Base-by-base conservation (phyloP, 2,888 invertebrate genomes). In the Eurytoma californica region DNA sequence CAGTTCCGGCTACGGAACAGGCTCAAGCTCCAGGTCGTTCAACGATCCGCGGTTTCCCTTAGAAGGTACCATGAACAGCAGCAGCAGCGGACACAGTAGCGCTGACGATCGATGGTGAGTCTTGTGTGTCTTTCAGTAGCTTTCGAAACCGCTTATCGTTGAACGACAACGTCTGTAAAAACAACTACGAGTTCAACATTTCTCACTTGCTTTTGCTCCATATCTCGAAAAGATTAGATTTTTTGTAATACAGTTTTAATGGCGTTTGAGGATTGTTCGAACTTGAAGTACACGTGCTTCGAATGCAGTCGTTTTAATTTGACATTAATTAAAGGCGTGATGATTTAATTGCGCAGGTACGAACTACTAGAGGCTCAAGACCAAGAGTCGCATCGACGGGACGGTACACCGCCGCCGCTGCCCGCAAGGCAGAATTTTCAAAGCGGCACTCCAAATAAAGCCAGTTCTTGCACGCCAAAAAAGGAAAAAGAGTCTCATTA, bases 1-100 rank as follows among this genome's bases (percentile, higher is more conserved):
- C 88, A 95, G 95, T 91, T 95, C 95, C 55, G 96, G 96, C 3
- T 96, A 96, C 88, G 96, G 96, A 78, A 96, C 96, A 9, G 96
- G 95, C 89, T 90, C 90, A 39, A 90, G 90, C 84, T 90, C 90
- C 73, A 87, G 89, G 82, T 90, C 90, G 83, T 90, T 90, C 85
- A 90, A 89, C 85, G 89, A 90, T 86, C 90, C 90, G 53, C 87
- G 90, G 72, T 89, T 88, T 84, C 87, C 87, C 76, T 84, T 90
- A 82, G 89, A 92, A 91, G 93, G 93, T 73, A 92, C 93, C 80
- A 91, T 93, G 91, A 93, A 93, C 20, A 93, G 93, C 87, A 93
- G 93, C 80, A 93, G 93, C 82, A 93, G 93, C 86, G 93, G 93
- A 67, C 93, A 93, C 86, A 93, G 93, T 72, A 92, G 92, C 84